These are phyloP conservation scores for Nasonia giraulti DNA, from an alignment of 1,140 invertebrate species.

Conservation along the genomic window DNA sequence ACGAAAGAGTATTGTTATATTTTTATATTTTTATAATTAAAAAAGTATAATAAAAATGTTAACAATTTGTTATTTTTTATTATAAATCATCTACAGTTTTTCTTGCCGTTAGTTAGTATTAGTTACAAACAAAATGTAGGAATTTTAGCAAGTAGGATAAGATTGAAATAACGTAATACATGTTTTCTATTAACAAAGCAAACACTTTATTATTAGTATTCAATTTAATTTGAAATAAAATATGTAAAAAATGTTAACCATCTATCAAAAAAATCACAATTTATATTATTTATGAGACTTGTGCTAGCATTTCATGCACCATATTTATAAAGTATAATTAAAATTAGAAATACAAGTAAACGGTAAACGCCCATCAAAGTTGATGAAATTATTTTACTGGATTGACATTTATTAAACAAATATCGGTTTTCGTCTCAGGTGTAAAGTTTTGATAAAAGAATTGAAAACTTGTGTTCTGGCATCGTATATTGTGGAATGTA, in stretches of 20 bases:
- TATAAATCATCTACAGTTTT: background rate
- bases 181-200: background rate
- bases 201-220: background rate
- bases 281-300: background rate
- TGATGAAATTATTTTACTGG: background rate
- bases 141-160: background rate
- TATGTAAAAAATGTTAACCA: background rate
- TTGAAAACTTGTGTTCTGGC: background rate
- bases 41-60: background rate
- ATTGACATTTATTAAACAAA: background rate
- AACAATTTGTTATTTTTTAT: background rate
- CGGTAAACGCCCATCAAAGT: background rate
- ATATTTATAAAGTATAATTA: background rate
- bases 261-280: slow-evolving; percentile 4
- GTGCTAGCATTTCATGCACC: background rate
- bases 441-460: background rate
- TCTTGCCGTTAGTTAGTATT: background rate
- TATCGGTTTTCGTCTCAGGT: background rate
- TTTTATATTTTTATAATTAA: slow-evolving; percentile 28
- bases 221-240: background rate
- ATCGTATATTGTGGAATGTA: slow-evolving; percentile 25
- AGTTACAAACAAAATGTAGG: background rate
- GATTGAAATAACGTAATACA: background rate
- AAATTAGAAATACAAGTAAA: background rate
- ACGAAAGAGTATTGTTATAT: background rate